A percentile compares a stretch with the other conserved stretches of the same genome.
These are phyloP conservation scores for Pomacea canaliculata DNA, from an alignment of 2,888 invertebrate genomes.

Conservation along the genomic window DNA sequence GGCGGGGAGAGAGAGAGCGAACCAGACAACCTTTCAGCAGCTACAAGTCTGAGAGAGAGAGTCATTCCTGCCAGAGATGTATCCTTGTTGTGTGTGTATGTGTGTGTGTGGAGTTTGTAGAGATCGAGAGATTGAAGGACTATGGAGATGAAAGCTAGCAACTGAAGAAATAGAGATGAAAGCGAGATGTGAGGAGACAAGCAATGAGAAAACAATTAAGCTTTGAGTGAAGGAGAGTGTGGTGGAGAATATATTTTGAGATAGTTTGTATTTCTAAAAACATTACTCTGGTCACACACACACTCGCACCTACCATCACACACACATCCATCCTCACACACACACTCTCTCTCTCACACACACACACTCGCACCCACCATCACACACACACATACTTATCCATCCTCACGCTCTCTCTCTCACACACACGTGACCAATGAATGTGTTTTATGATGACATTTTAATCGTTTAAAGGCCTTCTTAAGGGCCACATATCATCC, in stretches of 20 bases:
- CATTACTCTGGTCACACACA: background rate
- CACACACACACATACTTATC: background rate
- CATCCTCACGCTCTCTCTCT: background rate
- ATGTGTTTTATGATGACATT: too few species aligned
- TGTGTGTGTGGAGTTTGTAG: background rate
- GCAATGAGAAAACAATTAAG: too few species aligned
- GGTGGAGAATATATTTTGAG: too few species aligned
- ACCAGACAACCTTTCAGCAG: too few species aligned
- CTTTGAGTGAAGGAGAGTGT: too few species aligned
- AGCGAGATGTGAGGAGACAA: background rate
- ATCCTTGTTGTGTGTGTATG: background rate
- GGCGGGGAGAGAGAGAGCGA: too few species aligned
- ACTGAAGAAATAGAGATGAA: background rate
- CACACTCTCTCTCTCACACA: background rate
- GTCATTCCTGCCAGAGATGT: too few species aligned
- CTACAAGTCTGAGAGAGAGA: too few species aligned
- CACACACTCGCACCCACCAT: background rate
- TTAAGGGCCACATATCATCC: too few species aligned
- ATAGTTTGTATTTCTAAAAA: too few species aligned
- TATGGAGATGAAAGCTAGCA: background rate
- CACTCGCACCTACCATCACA: background rate
- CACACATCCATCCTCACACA: conserved; percentile 5
- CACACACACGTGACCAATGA: too few species aligned
- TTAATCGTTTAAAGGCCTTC: too few species aligned
- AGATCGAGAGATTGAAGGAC: background rate